These are phyloP conservation scores for Ephydatia muelleri DNA, from an alignment of 37 sponge, comb jelly and placozoan species.

Conservation along the genomic window DNA sequence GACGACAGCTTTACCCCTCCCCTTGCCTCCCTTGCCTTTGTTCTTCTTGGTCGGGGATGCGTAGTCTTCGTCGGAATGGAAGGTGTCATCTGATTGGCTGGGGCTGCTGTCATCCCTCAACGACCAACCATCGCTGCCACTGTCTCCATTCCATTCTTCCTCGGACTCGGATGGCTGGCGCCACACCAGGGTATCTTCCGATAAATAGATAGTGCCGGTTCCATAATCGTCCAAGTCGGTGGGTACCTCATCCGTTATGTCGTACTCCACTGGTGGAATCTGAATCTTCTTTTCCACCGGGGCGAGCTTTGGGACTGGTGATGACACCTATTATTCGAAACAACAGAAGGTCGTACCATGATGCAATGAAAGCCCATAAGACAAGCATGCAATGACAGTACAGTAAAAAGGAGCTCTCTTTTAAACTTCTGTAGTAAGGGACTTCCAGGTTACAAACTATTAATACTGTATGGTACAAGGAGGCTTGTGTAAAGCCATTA, in stretches of 20 bases:
- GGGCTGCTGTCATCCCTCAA: no score
- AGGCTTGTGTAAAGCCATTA: no score
- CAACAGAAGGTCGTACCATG: background rate
- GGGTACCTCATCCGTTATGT: slow-evolving; percentile 23
- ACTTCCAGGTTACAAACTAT: no score
- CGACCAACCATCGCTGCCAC: no score
- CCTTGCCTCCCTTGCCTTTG: background rate
- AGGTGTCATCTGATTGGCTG: no score
- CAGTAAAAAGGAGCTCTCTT: no score
- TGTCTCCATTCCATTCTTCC: slow-evolving; percentile 17
- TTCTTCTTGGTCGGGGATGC: background rate
- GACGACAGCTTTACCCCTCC: no score
- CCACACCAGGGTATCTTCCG: slow-evolving; percentile 37
- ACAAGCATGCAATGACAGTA: background rate
- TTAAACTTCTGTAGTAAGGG: no score
- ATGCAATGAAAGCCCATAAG: background rate
- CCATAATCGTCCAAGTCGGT: slow-evolving; percentile 28
- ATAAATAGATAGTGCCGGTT: slow-evolving; percentile 12
- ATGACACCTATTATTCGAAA: background rate
- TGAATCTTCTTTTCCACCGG: background rate
- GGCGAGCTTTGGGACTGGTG: slow-evolving; percentile 24
- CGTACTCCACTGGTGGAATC: slow-evolving; percentile 21
- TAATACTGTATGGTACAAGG: no score
- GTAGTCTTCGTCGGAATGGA: slow-evolving; percentile 2
- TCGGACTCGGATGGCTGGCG: slow-evolving; percentile 18